Evolutionary conservation across 2,888 invertebrate genomes (phyloP).

Genomic region (Latrodectus elegans): DNA sequence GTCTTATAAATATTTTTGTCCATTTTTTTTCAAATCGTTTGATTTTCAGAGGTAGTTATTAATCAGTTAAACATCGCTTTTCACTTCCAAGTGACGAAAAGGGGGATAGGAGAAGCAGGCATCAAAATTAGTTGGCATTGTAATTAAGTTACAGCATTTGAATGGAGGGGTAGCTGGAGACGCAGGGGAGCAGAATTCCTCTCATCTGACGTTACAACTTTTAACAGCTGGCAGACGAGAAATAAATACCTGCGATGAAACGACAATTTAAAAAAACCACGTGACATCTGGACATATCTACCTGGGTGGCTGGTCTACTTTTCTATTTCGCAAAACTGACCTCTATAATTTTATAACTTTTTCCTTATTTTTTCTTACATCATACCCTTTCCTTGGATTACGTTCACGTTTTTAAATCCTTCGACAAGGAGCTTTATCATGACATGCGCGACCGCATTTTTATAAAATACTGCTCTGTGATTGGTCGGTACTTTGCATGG

Average conservation of each 20-base stretch:
- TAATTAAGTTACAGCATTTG: not conserved
- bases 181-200: not conserved
- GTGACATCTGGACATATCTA: slow-evolving; percentile 3
- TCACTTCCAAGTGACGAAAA: too few species aligned
- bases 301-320: slow-evolving; percentile 4
- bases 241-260: not conserved
- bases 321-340: slow-evolving; percentile 14
- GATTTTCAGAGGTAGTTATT: too few species aligned
- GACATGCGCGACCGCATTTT: slow-evolving; percentile 44
- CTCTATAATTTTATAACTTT: slow-evolving; percentile 13
- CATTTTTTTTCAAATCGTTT: too few species aligned
- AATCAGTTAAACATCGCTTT: too few species aligned
- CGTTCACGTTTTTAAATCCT: not conserved
- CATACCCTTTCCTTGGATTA: not conserved
- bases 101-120: not conserved
- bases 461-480: not conserved
- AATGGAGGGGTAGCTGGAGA: not conserved
- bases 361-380: slow-evolving; percentile 14
- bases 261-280: not conserved
- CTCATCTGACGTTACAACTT: not conserved
- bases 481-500: slow-evolving; percentile 19
- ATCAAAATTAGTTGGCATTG: not conserved
- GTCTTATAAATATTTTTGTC: too few species aligned
- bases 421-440: not conserved
- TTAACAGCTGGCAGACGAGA: slow-evolving; percentile 3